Conservation (phyloP, 2,797 vertebrate genomes). For the Eutrigla gurnardus region DNA sequence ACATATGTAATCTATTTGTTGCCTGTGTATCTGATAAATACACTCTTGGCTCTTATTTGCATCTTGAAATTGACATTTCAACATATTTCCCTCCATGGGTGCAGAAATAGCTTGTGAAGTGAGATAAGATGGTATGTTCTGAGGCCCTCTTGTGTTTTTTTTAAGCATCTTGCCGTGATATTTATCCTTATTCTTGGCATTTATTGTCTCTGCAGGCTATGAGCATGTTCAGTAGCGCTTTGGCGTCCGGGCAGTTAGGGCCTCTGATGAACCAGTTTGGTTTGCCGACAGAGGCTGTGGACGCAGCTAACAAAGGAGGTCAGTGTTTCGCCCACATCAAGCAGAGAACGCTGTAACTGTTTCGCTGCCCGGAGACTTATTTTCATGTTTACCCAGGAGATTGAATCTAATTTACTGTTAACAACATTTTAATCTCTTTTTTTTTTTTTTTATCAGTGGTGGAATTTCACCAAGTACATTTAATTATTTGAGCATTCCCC, state of each 20-base stretch:
- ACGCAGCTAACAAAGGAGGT: constrained; percentile 98
- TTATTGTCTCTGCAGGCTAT: constrained; percentile 85
- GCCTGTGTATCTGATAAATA: constrained; percentile 1
- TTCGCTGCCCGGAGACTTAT: not conserved
- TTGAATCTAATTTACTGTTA: not conserved
- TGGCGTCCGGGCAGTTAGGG: constrained; percentile 96
- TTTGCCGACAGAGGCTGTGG: constrained; percentile 93
- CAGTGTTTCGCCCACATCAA: constrained; percentile 39
- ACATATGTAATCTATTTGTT: no score
- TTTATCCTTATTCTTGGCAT: constrained; percentile 18
- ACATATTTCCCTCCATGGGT: not conserved
- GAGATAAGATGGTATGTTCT: not conserved
- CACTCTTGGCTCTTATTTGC: not conserved
- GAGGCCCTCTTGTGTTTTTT: constrained; percentile 6
- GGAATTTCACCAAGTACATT: not conserved
- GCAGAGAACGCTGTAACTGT: not conserved
- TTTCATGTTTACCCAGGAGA: not conserved
- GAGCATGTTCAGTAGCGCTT: constrained; percentile 98
- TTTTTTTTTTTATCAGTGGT: not conserved
- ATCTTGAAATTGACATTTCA: constrained; percentile 14
- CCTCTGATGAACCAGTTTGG: constrained; percentile 99
- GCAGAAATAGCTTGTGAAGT: not conserved
- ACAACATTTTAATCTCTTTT: not conserved
- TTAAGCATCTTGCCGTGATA: constrained; percentile 4
- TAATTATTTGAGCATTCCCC: not conserved